phyloP scores from a whole-genome alignment of 2,888 invertebrate species.

The Didymodactylos carnosus region DNA sequence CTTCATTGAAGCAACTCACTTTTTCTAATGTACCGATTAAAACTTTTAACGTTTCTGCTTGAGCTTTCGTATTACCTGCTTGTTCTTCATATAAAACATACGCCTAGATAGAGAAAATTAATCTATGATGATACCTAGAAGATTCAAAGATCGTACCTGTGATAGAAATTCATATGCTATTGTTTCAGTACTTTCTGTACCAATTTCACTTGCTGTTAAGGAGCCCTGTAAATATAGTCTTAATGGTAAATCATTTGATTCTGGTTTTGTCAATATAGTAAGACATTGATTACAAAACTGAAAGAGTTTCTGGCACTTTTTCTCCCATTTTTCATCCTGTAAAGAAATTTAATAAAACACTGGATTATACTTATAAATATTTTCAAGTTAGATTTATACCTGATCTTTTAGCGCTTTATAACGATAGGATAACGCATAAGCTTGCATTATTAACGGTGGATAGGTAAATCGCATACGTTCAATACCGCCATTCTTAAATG shows the following conservation, averaged over 20 bases:
- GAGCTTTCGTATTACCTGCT: conserved; percentile 47
- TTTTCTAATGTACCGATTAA: conserved; percentile 86
- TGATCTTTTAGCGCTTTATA: conserved; percentile 56
- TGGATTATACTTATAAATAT: neutral
- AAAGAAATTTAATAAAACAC: neutral
- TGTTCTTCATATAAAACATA: conserved; percentile 95
- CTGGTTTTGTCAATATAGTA: conserved; percentile 75
- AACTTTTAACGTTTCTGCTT: conserved; percentile 77
- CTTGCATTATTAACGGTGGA: conserved; percentile 80
- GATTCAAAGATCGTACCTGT: conserved; percentile 41
- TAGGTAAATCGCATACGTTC: conserved; percentile 67
- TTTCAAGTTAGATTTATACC: conserved; percentile 33
- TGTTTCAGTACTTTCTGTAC: conserved; percentile 80
- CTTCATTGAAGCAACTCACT: conserved; percentile 77
- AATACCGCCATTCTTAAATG: conserved; percentile 71
- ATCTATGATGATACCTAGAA: neutral
- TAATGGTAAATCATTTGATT: conserved; percentile 67
- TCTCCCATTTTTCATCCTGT: conserved; percentile 87
- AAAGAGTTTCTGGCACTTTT: conserved; percentile 90
- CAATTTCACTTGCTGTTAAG: conserved; percentile 68
- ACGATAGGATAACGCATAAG: conserved; percentile 64
- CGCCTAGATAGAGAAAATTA: conserved; percentile 41
- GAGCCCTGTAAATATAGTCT: conserved; percentile 86
- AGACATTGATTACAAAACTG: conserved; percentile 92
- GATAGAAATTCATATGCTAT: conserved; percentile 96